Evolutionary conservation across 2,888 invertebrate species (phyloP), one percentile per base, ranked within the genome.

Genomic region (Podotricha telesiphe): DNA sequence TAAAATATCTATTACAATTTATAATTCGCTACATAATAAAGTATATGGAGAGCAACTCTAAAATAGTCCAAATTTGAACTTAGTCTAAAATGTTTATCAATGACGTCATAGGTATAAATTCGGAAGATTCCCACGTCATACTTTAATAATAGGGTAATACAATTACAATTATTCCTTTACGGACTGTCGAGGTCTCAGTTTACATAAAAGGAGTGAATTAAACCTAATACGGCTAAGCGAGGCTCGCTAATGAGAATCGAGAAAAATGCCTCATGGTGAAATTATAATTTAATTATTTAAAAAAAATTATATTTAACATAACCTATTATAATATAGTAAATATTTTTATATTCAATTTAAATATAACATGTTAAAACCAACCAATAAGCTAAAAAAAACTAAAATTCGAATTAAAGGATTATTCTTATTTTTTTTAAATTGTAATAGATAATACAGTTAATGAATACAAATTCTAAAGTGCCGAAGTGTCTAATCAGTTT

Each of bases 81-180:
- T 66, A 56, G 56, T 69, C 73, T 37, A 59, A 75, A 75, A 75
- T 61, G 61, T 75, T 80, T 75, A 72, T 68, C 65, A 76, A 80
- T 85, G 82, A 87, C 89, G 89, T 90, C 88, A 89, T 81, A 77
- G 67, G 82, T 82, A 85, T 88, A 81, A 78, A 85, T 88, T 86
- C 84, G 87, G 87, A 77, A 71, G 76, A 79, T 81, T 82, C 84
- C 80, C 78, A 84, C 86, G 89, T 88, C 90, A 88, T 78, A 78
- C 68, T 75, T 70, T 76, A 76, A 76, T 84, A 84, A 87, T 84
- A 80, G 78, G 79, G 78, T 80, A 77, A 73, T 74, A 83, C 82
- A 85, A 86, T 86, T 82, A 85, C 77, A 82, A 85, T 84, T 80
- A 82, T 80, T 86, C 81, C 75, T 80, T 72, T 86, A 87, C 85